Base-by-base conservation (phyloP, 2,113 vertebrate genomes). In the Prochilodus magdalenae region DNA sequence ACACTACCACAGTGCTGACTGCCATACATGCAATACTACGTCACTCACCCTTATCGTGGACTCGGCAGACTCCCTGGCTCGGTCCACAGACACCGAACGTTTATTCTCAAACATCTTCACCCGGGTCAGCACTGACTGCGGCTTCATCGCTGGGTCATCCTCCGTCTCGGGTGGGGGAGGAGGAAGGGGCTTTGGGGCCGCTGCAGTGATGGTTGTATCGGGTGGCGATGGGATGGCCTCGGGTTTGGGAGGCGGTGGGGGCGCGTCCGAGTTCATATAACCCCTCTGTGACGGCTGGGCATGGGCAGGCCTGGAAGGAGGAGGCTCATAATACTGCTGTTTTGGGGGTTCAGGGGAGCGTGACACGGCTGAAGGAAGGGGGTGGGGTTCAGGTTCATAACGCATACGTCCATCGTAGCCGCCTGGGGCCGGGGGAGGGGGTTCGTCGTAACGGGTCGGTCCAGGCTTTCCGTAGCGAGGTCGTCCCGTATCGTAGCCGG, bases 21-120 rank as follows among this genome's bases (percentile, higher is more conserved):
- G 20, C 53, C 20, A 15, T 16, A 1, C 13, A 51, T 18, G 14
- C 53, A 20, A 55, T 22, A 22, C 53, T 55, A 60, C 24, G n/a
- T 3, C 10, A 80, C 90, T 24, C 90, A 97, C 98, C 96, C 91
- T 97, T 79, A 93, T 92, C 40, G 71, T 62, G 13, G 93, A 79
- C 55, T 98, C 97, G 5, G 83, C 92, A 0, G 87, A 36, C n/a
- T 99, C 98, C 90, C 95, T 96, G 81, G 91, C 96, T 83, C 94
- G 96, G 81, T 98, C 97, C 89, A 97, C 57, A 1, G 96, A 98
- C 0, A 95, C 94, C 0, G 97, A 97, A 49, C 96, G 95, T 77
- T 97, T 98, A 90, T 98, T 98, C 84, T 99, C 98, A 90, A 99
- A 99, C 96, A 99, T 99, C 89, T 97, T 98, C 51, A 99, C 97